Base-by-base conservation (phyloP, 2,888 invertebrate genomes). In the Odontocolon sp. region DNA sequence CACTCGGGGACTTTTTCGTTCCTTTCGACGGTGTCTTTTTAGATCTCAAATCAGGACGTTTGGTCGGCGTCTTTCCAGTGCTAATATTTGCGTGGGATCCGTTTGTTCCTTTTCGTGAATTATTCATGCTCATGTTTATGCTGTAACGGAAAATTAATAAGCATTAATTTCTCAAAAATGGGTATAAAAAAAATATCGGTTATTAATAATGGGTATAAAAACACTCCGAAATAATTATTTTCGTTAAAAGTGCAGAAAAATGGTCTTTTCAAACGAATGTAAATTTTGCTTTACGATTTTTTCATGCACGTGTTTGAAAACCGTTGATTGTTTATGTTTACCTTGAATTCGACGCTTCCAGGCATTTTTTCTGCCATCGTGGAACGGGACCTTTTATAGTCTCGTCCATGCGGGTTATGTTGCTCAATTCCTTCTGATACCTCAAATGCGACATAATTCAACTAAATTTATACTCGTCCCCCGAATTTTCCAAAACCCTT, bases 381-480 rank as follows among this genome's bases (percentile, higher is more conserved):
- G 96, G 95, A 47, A 93, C 91, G 14, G 96, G 96, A 0, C 96
- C 96, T 84, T 94, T 94, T 84, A 96, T 92, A 33, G 96, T 95
- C 0, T 96, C 96, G 83, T 96, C 96, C 93, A 96, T 93, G 73
- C 94, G 94, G 18, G 95, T 92, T 69, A 95, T 92, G 91, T 93
- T 96, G 83, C 95, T 95, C 77, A 96, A 91, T 91, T 96, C 96
- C 89, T 95, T 96, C 82, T 95, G 92, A 89, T 94, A 96, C 86
- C 94, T 95, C 86, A 96, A 94, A 85, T 96, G 96, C 50, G 96
- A 93, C 96, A 96, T 96, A 2, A n/a, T 31, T 8, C 3, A 6
- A 16, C 31, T 1, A 11, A 28, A 18, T 28, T 42, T 52, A 23
- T 33, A 26, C 1, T 14, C 1, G 11, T 11, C 1, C 2, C 21